Base-by-base conservation (phyloP, 2,888 invertebrate species). In the Germaria angustata region DNA sequence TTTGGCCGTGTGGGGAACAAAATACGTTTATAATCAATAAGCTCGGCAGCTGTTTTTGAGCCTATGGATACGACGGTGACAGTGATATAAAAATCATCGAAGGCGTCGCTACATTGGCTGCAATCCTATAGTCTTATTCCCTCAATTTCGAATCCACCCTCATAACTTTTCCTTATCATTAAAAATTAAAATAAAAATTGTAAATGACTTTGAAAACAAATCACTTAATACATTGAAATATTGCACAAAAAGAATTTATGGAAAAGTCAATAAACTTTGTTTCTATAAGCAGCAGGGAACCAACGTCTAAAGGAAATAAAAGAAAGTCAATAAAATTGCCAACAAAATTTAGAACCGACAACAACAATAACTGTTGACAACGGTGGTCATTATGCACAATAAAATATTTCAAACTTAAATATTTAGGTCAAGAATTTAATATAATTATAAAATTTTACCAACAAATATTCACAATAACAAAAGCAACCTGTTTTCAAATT, bases 391-490 rank as follows among this genome's bases (percentile, higher is more conserved):
- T 63, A 32, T 7, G 34, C 20, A 34, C 7, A 28, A 51, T 17
- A 39, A 61, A 68, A 17, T 34, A 55, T 73, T 68, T 46, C 20
- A 13, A 51, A 71, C 61, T 57, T 57, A 39, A 71, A 69, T 46
- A 78, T 59, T 57, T 69, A 32, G 81, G 81, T 78, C 81, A 82
- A 82, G 78, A 75, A 75, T 57, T 57, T 46, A 39, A 66, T 57
- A 65, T 46, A 39, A 66, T 15, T 2, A 20, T 0, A 57, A 57
- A 1, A 55, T 41, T 32, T 46, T 2, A 7, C 1, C 15, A 41
- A 24, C 8, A 51, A 28, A 28, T 8, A 51, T 32, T 55, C 11
- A 20, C 4, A 36, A 59, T 2, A 34, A 36, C 11, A 32, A 51
- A 13, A 41, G 55, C 17, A 78, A 57, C 55, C 44, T 6, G 44